A percentile compares a stretch with the other conserved stretches of the same genome.
These are phyloP conservation scores for Pagetopsis macropterus DNA, from an alignment of 2,797 vertebrate genomes.

Conservation along the genomic window DNA sequence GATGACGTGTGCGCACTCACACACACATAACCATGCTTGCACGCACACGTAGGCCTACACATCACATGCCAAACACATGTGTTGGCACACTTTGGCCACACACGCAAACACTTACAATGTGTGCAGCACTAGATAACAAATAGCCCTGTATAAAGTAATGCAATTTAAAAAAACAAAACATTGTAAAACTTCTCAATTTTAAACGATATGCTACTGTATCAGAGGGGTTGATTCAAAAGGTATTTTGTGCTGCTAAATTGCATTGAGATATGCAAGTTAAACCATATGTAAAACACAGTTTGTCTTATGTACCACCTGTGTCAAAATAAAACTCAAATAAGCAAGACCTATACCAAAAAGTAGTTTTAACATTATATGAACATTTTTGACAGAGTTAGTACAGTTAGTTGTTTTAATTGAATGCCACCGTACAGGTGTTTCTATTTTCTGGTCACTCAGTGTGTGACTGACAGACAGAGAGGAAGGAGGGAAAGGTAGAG, in stretches of 20 bases:
- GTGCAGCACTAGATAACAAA: not conserved
- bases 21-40: constrained; percentile 22
- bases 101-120: not conserved
- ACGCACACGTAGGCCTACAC: constrained; percentile 10
- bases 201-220: not conserved
- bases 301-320: too few relatives aligned
- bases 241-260: not conserved
- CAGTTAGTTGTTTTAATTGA: not conserved
- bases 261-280: too few relatives aligned
- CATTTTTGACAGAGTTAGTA: not conserved
- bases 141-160: not conserved
- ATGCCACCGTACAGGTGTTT: constrained; percentile 9
- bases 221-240: not conserved
- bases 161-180: not conserved
- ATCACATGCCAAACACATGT: not conserved
- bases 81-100: not conserved
- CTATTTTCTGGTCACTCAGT: constrained; percentile 1
- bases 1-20: constrained; percentile 56
- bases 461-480: constrained; percentile 11
- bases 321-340: too few relatives aligned
- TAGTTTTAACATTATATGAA: not conserved
- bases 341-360: too few relatives aligned
- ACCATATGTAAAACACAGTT: too few relatives aligned
- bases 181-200: not conserved
- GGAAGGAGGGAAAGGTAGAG: not conserved